phyloP scores from a whole-genome alignment of 2,113 vertebrate genomes.

The Calyptomena viridis region DNA sequence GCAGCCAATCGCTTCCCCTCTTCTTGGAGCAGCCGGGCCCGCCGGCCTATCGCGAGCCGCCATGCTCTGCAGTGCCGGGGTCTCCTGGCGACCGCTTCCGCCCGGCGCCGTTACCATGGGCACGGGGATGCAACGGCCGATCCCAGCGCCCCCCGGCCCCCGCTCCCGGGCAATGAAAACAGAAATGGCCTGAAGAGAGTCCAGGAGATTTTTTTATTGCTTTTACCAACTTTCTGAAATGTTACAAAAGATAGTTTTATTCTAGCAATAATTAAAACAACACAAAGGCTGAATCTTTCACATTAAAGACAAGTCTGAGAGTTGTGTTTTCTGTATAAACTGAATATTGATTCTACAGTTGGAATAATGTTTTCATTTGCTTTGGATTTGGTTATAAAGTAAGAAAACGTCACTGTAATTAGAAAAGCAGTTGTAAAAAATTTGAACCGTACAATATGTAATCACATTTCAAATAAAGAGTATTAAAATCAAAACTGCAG shows the following conservation, averaged over 20 bases:
- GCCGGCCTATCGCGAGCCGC: neutral
- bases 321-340: conserved; percentile 59
- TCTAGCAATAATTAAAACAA: conserved; percentile 71
- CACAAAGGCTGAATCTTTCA: conserved; percentile 71
- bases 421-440: conserved; percentile 78
- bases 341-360: conserved; percentile 50
- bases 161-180: neutral
- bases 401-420: conserved; percentile 63
- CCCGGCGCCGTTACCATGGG: neutral
- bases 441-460: conserved; percentile 52
- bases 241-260: conserved; percentile 80
- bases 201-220: conserved; percentile 88
- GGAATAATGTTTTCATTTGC: conserved; percentile 55
- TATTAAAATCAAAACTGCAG: conserved; percentile 67
- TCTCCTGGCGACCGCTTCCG: neutral
- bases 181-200: neutral
- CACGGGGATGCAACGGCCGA: neutral
- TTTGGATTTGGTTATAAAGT: conserved; percentile 73
- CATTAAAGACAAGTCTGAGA: conserved; percentile 50
- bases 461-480: conserved; percentile 66
- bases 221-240: conserved; percentile 77
- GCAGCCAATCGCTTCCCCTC: neutral
- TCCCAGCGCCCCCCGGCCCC: neutral
- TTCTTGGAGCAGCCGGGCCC: neutral
- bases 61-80: neutral